Percentiles rank a stretch among this genome's conserved stretches.
phyloP scores from a whole-genome alignment of 2,888 invertebrate genomes.

The Atrina japonica region DNA sequence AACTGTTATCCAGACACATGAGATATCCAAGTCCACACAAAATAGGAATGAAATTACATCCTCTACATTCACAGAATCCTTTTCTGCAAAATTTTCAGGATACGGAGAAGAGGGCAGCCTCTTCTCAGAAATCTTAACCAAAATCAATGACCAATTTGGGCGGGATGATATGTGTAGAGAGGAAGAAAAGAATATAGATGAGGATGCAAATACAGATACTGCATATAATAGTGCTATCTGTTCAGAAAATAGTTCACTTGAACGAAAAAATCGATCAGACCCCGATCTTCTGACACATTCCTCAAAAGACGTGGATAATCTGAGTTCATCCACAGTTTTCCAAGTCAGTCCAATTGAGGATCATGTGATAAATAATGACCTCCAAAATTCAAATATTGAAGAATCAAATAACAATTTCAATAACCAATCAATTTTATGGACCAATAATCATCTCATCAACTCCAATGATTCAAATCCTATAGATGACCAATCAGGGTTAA shows the following conservation, averaged over 20 bases:
- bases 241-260: slow-evolving; percentile 44
- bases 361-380: background rate
- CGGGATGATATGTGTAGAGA: slow-evolving; percentile 1
- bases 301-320: slow-evolving; percentile 24
- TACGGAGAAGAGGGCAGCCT: slow-evolving; percentile 41
- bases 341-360: slow-evolving; percentile 37
- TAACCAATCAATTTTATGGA: background rate
- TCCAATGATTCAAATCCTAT: background rate
- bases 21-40: background rate
- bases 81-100: slow-evolving; percentile 12
- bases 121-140: slow-evolving; percentile 56
- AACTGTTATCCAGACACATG: background rate
- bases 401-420: slow-evolving; percentile 3
- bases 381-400: slow-evolving; percentile 13
- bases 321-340: slow-evolving; percentile 28
- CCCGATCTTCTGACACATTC: slow-evolving; percentile 30
- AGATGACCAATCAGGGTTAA: background rate
- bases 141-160: slow-evolving; percentile 46
- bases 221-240: slow-evolving; percentile 41
- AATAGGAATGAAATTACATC: background rate
- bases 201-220: slow-evolving; percentile 28
- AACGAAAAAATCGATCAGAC: slow-evolving; percentile 33
- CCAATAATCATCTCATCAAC: slow-evolving; percentile 2
- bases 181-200: slow-evolving; percentile 2
- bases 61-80: slow-evolving; percentile 21